Percentiles rank a stretch among this genome's conserved stretches.
phyloP scores from a whole-genome alignment of 2,888 invertebrate species.

The Stegana nigrithorax region DNA sequence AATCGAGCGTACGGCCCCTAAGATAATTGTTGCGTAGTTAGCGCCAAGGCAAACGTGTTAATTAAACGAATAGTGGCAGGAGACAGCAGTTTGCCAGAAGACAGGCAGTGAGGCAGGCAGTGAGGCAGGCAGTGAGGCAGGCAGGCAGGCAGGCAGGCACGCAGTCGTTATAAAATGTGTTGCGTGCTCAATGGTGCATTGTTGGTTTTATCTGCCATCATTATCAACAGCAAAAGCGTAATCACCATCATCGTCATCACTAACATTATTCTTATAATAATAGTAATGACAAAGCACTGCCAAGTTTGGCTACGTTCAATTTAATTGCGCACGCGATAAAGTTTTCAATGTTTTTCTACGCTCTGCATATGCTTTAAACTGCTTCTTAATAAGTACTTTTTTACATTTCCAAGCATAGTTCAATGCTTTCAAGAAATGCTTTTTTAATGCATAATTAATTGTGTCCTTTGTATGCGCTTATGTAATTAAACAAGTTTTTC shows the following conservation, averaged over 20 bases:
- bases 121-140: too few species aligned
- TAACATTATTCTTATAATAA: not conserved
- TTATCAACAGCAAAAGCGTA: not conserved
- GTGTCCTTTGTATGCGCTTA: too few species aligned
- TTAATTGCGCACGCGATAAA: slow-evolving; percentile 14
- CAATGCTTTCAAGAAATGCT: slow-evolving; percentile 3
- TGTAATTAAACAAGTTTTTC: too few species aligned
- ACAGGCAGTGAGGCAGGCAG: too few species aligned
- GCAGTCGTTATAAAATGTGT: not conserved
- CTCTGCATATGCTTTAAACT: not conserved
- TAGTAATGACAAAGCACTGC: too few species aligned
- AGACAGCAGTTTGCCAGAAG: too few species aligned
- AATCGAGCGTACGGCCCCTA: too few species aligned
- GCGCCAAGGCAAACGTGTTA: too few species aligned
- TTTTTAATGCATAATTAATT: slow-evolving; percentile 10
- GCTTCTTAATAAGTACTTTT: not conserved
- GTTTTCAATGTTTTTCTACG: not conserved
- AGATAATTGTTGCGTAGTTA: too few species aligned
- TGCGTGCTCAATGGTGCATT: not conserved
- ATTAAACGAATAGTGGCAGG: not conserved
- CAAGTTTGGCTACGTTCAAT: too few species aligned
- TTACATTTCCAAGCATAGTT: not conserved
- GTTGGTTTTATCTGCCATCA: not conserved
- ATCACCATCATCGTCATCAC: not conserved
- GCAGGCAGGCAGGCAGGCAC: too few species aligned